These are phyloP conservation scores for Prionailurus viverrinus DNA, from an alignment of 2,113 vertebrate species.

Conservation along the genomic window DNA sequence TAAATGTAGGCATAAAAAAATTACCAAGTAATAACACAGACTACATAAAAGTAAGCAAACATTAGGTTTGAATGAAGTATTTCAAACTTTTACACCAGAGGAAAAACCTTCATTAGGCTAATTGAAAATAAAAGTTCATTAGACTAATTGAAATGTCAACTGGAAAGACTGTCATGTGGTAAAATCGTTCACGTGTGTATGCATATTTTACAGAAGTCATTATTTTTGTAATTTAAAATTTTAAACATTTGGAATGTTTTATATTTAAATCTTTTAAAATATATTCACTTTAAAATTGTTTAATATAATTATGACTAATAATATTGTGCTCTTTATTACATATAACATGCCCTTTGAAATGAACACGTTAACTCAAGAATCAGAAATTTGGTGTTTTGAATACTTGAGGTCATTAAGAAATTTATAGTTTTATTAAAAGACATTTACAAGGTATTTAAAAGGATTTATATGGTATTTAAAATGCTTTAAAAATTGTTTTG, in stretches of 20 bases:
- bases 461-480: not conserved
- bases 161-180: not conserved
- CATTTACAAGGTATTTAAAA: not conserved
- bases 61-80: not conserved
- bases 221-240: not conserved
- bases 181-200: not conserved
- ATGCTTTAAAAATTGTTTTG: conserved; percentile 42
- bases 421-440: not conserved
- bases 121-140: not conserved
- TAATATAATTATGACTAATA: not conserved
- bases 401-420: not conserved
- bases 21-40: not conserved
- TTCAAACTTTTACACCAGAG: not conserved
- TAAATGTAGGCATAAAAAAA: not conserved
- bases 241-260: not conserved
- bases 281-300: not conserved
- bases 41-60: not conserved
- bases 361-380: not conserved
- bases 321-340: not conserved
- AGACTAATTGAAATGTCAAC: not conserved
- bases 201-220: not conserved
- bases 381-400: not conserved
- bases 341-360: not conserved
- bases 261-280: not conserved
- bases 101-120: not conserved